phyloP scores from a whole-genome alignment of 2,888 invertebrate genomes.

The Lobophora halterata region DNA sequence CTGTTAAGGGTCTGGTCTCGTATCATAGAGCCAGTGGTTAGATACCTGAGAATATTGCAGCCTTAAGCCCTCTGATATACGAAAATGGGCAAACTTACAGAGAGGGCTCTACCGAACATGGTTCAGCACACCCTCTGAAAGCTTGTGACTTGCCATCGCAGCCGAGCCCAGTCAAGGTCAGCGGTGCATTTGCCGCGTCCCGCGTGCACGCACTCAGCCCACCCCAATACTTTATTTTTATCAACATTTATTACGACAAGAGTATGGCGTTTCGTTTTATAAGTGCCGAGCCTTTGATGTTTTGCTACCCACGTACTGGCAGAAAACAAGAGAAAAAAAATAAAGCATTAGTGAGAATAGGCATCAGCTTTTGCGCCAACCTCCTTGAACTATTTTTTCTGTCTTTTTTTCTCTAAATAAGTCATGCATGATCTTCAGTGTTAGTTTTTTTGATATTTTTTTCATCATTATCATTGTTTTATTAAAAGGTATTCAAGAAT shows the following conservation, averaged over 20 bases:
- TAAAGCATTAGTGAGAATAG: not conserved
- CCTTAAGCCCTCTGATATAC: too few species aligned
- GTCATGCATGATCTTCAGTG: too few species aligned
- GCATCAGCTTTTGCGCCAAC: too few species aligned
- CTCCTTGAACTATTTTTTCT: too few species aligned
- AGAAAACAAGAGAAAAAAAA: slow-evolving; percentile 7
- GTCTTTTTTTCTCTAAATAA: too few species aligned
- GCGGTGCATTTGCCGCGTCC: slow-evolving; percentile 45
- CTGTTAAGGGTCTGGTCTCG: too few species aligned
- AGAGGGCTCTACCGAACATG: too few species aligned
- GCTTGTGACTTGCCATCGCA: slow-evolving; percentile 20
- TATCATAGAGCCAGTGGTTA: too few species aligned
- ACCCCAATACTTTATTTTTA: slow-evolving; percentile 45
- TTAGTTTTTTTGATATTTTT: too few species aligned
- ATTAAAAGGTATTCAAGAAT: slow-evolving; percentile 7
- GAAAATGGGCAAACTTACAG: too few species aligned
- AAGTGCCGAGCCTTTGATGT: slow-evolving; percentile 25
- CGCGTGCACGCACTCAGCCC: slow-evolving; percentile 38
- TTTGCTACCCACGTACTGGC: slow-evolving; percentile 16
- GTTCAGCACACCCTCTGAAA: slow-evolving; percentile 6
- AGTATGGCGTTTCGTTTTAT: slow-evolving; percentile 28
- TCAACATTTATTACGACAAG: slow-evolving; percentile 38
- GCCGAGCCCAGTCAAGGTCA: slow-evolving; percentile 45
- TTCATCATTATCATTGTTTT: too few species aligned
- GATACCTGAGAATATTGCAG: too few species aligned